phyloP scores from a whole-genome alignment of 1,140 invertebrate genomes.

The Armadillidium nasatum region DNA sequence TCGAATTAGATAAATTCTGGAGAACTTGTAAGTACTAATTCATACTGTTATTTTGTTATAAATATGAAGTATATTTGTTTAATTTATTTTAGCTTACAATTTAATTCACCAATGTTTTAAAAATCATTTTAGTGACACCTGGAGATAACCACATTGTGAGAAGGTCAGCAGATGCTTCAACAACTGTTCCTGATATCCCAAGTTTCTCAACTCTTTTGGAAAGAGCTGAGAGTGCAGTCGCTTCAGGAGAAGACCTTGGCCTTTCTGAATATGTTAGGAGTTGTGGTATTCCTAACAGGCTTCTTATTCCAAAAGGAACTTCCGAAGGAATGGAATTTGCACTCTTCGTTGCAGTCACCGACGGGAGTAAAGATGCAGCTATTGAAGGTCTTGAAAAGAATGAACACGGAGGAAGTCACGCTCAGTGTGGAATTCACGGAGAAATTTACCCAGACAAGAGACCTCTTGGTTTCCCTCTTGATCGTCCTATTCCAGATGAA shows the following conservation, averaged over 20 bases:
- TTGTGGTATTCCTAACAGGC: constrained; percentile 59
- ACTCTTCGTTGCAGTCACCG: constrained; percentile 60
- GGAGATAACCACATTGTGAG: constrained; percentile 21
- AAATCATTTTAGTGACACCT: constrained; percentile 11
- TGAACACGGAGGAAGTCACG: neutral
- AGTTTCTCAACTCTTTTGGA: constrained; percentile 12
- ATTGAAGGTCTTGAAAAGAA: neutral
- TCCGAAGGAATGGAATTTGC: constrained; percentile 60
- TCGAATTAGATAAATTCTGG: constrained; percentile 63
- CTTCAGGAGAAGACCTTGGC: constrained; percentile 7
- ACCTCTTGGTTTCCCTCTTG: constrained; percentile 31
- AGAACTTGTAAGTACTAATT: neutral
- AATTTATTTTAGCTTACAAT: neutral
- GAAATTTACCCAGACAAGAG: constrained; percentile 29
- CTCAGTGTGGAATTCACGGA: constrained; percentile 28
- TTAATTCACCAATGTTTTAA: neutral
- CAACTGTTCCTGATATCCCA: constrained; percentile 26
- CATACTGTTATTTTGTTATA: neutral
- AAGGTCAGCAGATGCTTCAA: constrained; percentile 23
- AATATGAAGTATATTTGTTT: neutral
- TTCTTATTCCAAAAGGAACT: constrained; percentile 64
- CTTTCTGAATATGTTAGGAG: constrained; percentile 44
- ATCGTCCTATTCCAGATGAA: constrained; percentile 27
- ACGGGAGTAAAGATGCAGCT: constrained; percentile 33
- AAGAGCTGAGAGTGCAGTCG: constrained; percentile 8